Evolutionary conservation across 1,140 invertebrate species (phyloP), one percentile per base, ranked within the genome.

Genomic region (Aphelenchoides besseyi): DNA sequence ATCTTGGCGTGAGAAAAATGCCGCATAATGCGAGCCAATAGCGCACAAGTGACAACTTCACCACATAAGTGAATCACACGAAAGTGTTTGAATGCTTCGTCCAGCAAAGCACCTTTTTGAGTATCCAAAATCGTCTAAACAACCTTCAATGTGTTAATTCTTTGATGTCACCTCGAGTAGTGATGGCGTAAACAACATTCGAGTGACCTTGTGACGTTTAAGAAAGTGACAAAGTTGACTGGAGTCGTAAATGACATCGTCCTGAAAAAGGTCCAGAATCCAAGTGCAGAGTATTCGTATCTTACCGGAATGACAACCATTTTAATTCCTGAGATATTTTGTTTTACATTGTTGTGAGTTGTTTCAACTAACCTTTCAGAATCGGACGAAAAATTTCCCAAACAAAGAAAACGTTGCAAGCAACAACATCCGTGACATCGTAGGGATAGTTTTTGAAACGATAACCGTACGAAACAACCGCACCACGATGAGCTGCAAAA

Each of bases 321-420:
- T 0, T 85, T 76, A 37, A 54, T 76, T 82, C n/a, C n/a, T n/a
- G n/a, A n/a, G n/a, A n/a, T n/a, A n/a, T n/a, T n/a, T n/a, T n/a
- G n/a, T n/a, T n/a, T n/a, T n/a, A n/a, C n/a, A n/a, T n/a, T n/a
- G n/a, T n/a, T n/a, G n/a, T n/a, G n/a, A n/a, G n/a, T n/a, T n/a
- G n/a, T n/a, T n/a, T n/a, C n/a, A n/a, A n/a, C n/a, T n/a, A n/a
- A n/a, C 85, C 86, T 82, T 86, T 85, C 0, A 86, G 67, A 3
- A 87, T 75, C 55, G 86, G 86, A 37, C 86, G 72, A 28, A 87
- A 73, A 77, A 87, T 76, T 80, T 87, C 86, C 86, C 86, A 87
- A 0, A 85, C 80, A 77, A 87, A 87, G 79, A 87, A 87, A 8
- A 87, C 85, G 74, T 87, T 87, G 66, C 84, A 85, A 2, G 86